A percentile compares a stretch with the other conserved stretches of the same genome.
phyloP scores from a whole-genome alignment of 2,113 vertebrate genomes.

The Stigmatopora argus region DNA sequence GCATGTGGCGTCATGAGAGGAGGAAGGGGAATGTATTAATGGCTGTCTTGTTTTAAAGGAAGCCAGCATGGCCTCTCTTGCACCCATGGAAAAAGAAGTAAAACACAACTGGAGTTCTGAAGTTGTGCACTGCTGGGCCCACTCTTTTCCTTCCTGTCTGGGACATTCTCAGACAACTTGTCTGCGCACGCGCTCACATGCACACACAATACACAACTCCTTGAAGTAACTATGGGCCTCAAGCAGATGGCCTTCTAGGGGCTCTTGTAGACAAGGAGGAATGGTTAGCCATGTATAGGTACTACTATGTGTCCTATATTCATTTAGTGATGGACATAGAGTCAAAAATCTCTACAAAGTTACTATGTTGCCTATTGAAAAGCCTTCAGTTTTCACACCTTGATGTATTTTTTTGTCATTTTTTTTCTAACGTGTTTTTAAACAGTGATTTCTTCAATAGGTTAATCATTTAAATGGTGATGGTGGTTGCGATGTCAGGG shows the following conservation, averaged over 20 bases:
- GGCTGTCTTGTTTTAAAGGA: slow-evolving; percentile 51
- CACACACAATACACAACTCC: slow-evolving; percentile 51
- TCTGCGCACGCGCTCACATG: not conserved
- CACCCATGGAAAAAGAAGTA: slow-evolving; percentile 71
- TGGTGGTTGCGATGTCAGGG: not conserved
- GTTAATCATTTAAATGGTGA: not conserved
- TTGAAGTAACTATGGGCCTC: slow-evolving; percentile 55
- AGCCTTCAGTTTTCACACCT: not conserved
- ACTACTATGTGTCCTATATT: not conserved
- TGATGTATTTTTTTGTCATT: not conserved
- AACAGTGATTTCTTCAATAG: not conserved
- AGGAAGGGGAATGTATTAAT: slow-evolving; percentile 38
- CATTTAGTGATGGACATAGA: not conserved
- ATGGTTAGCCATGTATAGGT: slow-evolving; percentile 22
- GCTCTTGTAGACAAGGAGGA: slow-evolving; percentile 28
- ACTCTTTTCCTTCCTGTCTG: slow-evolving; percentile 77
- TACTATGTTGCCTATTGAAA: not conserved
- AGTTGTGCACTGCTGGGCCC: slow-evolving; percentile 58
- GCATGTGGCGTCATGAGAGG: slow-evolving; percentile 25
- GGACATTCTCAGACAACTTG: slow-evolving; percentile 39
- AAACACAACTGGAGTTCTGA: slow-evolving; percentile 69
- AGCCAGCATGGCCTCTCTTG: slow-evolving; percentile 31
- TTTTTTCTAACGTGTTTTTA: not conserved
- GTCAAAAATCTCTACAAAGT: not conserved
- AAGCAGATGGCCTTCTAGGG: slow-evolving; percentile 55